These are phyloP conservation scores for Drosophila leonis DNA, from an alignment of 2,888 invertebrate species.

Conservation along the genomic window DNA sequence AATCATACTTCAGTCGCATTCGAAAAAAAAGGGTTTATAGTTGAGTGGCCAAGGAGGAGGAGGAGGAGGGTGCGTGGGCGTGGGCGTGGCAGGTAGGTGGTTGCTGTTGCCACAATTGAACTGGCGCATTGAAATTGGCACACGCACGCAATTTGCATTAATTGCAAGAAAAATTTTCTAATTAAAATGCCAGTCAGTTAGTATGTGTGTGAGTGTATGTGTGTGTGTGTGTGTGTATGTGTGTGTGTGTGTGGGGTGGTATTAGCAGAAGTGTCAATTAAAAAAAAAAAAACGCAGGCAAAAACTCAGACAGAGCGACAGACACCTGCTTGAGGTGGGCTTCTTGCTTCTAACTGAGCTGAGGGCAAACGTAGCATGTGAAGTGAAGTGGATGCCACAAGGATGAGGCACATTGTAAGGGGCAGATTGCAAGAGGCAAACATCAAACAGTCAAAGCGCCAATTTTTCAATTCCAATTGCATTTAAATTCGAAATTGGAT, in stretches of 20 bases:
- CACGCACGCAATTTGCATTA: constrained; percentile 82
- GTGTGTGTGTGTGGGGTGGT: constrained; percentile 34
- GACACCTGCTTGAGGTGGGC: constrained; percentile 41
- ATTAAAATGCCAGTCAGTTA: constrained; percentile 81
- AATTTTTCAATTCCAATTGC: constrained; percentile 42
- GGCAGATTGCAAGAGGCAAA: constrained; percentile 13
- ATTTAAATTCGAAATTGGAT: constrained; percentile 7
- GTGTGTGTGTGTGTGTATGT: constrained; percentile 10
- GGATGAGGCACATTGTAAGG: not conserved
- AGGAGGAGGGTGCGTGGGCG: not conserved
- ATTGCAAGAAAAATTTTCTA: constrained; percentile 82
- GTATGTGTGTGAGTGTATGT: constrained; percentile 21
- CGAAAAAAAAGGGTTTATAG: constrained; percentile 52
- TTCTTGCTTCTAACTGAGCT: constrained; percentile 67
- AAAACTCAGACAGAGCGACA: constrained; percentile 17
- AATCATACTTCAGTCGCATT: constrained; percentile 69
- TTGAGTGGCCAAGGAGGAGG: not conserved
- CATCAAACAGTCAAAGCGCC: constrained; percentile 46
- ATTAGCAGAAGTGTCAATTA: constrained; percentile 84
- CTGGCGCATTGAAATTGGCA: constrained; percentile 75
- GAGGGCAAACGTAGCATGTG: constrained; percentile 71
- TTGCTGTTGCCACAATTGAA: constrained; percentile 62
- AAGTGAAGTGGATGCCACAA: constrained; percentile 46
- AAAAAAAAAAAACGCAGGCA: constrained; percentile 34
- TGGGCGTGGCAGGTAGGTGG: constrained; percentile 4